A percentile compares a stretch with the other conserved stretches of the same genome.
phyloP scores from a whole-genome alignment of 2,113 vertebrate species.

The Festucalex cinctus region DNA sequence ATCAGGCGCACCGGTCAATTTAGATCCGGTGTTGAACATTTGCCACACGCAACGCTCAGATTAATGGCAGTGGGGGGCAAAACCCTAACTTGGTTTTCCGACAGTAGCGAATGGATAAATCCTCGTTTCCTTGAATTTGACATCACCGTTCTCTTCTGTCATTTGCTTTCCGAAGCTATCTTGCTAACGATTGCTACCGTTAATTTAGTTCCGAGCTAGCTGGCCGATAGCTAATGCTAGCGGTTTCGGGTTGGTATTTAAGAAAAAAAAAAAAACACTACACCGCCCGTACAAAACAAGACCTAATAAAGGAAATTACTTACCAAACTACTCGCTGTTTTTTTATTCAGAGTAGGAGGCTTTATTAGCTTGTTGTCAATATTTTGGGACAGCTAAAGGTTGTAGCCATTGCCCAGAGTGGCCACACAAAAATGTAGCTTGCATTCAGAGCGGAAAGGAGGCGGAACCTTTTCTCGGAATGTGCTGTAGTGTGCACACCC shows the following conservation, averaged over 20 bases:
- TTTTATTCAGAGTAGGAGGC: constrained; percentile 12
- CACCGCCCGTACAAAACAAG: neutral
- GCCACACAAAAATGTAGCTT: constrained; percentile 56
- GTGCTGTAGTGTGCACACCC: constrained; percentile 11
- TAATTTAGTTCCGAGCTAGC: constrained; percentile 30
- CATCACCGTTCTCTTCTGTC: constrained; percentile 57
- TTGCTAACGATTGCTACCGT: constrained; percentile 41
- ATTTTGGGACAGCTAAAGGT: constrained; percentile 45
- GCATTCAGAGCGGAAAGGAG: constrained; percentile 23
- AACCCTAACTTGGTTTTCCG: neutral
- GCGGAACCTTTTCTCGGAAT: constrained; percentile 48
- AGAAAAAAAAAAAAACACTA: constrained; percentile 2
- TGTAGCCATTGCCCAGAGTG: constrained; percentile 70
- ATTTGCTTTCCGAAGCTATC: constrained; percentile 52
- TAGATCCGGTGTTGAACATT: constrained; percentile 2
- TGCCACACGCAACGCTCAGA: neutral
- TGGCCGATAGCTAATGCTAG: constrained; percentile 29
- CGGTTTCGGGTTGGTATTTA: constrained; percentile 14
- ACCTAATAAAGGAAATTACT: constrained; percentile 22
- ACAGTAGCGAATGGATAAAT: neutral
- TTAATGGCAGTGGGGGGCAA: neutral
- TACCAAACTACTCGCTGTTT: constrained; percentile 47
- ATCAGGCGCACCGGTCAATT: constrained; percentile 35
- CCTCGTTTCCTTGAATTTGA: constrained; percentile 19
- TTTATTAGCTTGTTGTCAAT: constrained; percentile 53